Percentiles rank a stretch among this genome's conserved stretches.
Evolutionary conservation across 2,888 invertebrate genomes (phyloP).

Genomic region (Hirtodrosophila confusa): DNA sequence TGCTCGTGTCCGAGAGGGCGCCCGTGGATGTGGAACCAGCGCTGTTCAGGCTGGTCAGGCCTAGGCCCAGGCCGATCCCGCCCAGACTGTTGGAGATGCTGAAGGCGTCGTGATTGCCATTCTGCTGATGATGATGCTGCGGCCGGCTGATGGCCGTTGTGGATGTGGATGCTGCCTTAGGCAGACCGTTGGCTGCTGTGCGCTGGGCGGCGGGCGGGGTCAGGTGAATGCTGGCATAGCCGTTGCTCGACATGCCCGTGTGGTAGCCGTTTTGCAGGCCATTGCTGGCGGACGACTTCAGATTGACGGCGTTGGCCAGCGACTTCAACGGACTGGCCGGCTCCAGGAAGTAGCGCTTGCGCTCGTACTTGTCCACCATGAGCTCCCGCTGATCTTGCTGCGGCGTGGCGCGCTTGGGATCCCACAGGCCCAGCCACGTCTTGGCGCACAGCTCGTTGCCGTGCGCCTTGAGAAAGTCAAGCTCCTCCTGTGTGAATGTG

Average conservation of each 20-base stretch:
- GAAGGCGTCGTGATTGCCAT: slow-evolving; percentile 63
- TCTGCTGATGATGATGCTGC: slow-evolving; percentile 71
- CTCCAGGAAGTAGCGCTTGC: slow-evolving; percentile 88
- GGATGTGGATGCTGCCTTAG: slow-evolving; percentile 60
- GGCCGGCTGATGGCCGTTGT: slow-evolving; percentile 82
- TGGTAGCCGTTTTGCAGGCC: slow-evolving; percentile 52
- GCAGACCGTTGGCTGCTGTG: slow-evolving; percentile 79
- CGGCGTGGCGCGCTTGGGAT: slow-evolving; percentile 93
- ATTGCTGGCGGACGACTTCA: slow-evolving; percentile 64
- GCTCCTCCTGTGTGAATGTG: slow-evolving; percentile 97
- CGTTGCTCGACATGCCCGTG: slow-evolving; percentile 57
- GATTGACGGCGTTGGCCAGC: slow-evolving; percentile 81
- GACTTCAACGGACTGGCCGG: slow-evolving; percentile 84
- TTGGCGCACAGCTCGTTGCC: slow-evolving; percentile 97
- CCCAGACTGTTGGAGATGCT: slow-evolving; percentile 29
- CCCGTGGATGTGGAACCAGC: slow-evolving; percentile 80
- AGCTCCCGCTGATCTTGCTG: slow-evolving; percentile 93
- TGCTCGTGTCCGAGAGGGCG: slow-evolving; percentile 82
- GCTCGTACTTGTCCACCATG: slow-evolving; percentile 97
- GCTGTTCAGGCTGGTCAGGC: slow-evolving; percentile 75
- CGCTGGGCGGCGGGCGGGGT: slow-evolving; percentile 83
- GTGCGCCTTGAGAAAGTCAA: slow-evolving; percentile 93
- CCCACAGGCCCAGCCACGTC: slow-evolving; percentile 96
- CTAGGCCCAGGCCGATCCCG: slow-evolving; percentile 37
- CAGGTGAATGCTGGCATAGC: slow-evolving; percentile 81